phyloP scores from a whole-genome alignment of 2,888 invertebrate genomes.

The Sialis lutaria region DNA sequence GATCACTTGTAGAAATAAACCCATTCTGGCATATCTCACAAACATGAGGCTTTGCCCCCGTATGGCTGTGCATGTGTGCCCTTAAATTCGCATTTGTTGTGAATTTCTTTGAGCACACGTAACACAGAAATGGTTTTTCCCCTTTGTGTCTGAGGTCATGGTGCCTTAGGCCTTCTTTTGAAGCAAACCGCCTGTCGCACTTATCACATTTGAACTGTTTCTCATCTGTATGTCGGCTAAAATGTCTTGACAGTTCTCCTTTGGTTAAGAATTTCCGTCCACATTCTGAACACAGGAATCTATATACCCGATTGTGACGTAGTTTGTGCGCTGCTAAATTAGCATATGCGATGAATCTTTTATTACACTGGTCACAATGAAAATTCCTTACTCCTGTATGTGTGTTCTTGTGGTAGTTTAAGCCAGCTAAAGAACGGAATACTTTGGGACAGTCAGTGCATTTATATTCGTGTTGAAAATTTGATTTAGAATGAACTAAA shows the following conservation, averaged over 20 bases:
- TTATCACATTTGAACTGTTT: slow-evolving; percentile 8
- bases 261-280: slow-evolving; percentile 17
- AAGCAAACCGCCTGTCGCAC: slow-evolving; percentile 9
- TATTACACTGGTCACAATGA: slow-evolving; percentile 38
- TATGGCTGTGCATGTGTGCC: slow-evolving; percentile 10
- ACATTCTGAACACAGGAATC: slow-evolving; percentile 19
- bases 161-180: slow-evolving; percentile 8
- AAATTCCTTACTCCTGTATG: slow-evolving; percentile 36
- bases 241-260: slow-evolving; percentile 8
- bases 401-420: slow-evolving; percentile 28
- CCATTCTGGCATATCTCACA: slow-evolving; percentile 9
- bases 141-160: slow-evolving; percentile 9
- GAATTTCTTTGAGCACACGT: slow-evolving; percentile 8
- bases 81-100: slow-evolving; percentile 9
- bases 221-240: slow-evolving; percentile 8
- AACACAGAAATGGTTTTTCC: slow-evolving; percentile 9
- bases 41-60: slow-evolving; percentile 8
- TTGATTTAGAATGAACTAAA: not conserved
- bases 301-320: slow-evolving; percentile 31
- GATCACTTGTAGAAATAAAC: slow-evolving; percentile 10
- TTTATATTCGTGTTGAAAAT: not conserved
- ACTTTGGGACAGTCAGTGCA: slow-evolving; percentile 21
- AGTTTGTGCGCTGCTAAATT: slow-evolving; percentile 38
- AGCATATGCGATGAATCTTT: slow-evolving; percentile 39
- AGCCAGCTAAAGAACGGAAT: slow-evolving; percentile 20